A percentile compares a stretch with the other conserved stretches of the same genome.
Conservation (phyloP, 2,888 invertebrate species). For the Lapara coniferarum region DNA sequence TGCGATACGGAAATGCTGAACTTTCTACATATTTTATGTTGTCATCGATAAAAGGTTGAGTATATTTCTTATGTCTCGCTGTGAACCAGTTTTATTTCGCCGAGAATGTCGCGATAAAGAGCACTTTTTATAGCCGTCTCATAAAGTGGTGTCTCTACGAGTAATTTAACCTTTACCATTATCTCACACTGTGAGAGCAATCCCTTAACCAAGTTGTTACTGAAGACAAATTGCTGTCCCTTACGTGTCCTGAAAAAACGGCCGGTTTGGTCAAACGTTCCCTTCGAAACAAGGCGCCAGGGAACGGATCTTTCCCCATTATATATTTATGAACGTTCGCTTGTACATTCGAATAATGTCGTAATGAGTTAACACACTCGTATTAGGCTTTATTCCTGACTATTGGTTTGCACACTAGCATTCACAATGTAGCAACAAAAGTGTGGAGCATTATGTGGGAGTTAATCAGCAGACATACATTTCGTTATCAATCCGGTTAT, state of each 20-base stretch:
- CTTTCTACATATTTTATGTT: conserved; percentile 59
- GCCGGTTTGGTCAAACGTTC: conserved; percentile 33
- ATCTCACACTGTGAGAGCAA: conserved; percentile 51
- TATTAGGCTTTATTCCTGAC: background rate
- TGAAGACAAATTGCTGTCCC: conserved; percentile 49
- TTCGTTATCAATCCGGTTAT: conserved; percentile 20
- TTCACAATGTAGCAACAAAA: background rate
- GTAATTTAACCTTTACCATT: conserved; percentile 68
- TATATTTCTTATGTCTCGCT: conserved; percentile 46
- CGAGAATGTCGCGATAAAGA: conserved; percentile 58
- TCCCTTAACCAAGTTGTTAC: conserved; percentile 53
- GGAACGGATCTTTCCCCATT: conserved; percentile 27
- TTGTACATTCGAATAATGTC: conserved; percentile 19
- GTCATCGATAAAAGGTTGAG: conserved; percentile 50
- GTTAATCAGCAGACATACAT: conserved; percentile 11
- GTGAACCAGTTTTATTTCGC: conserved; percentile 59
- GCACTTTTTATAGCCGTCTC: conserved; percentile 59
- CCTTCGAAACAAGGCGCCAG: conserved; percentile 27
- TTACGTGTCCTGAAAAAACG: conserved; percentile 45
- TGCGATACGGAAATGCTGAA: conserved; percentile 50
- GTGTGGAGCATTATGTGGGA: background rate
- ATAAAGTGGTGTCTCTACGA: conserved; percentile 61
- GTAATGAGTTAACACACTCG: conserved; percentile 11
- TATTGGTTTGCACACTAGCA: conserved; percentile 12
- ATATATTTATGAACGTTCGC: conserved; percentile 25